Base-by-base conservation (phyloP, 2,113 vertebrate species). In the Erythrolamprus reginae region DNA sequence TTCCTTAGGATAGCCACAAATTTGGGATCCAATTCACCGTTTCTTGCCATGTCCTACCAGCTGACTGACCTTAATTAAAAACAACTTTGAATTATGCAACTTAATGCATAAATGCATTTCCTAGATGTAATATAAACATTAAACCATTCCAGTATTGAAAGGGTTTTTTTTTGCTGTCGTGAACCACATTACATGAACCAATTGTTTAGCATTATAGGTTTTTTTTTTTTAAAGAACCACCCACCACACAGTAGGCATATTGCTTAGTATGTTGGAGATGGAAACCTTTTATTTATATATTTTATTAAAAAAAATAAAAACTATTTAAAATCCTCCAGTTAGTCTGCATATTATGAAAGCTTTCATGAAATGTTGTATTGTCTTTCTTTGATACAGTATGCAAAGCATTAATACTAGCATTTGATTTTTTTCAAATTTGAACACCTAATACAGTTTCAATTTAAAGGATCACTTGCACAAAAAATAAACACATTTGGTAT, bases 401-500 rank as follows among this genome's bases (percentile, higher is more conserved):
- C 90, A 95, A 96, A 96, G 95, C 95, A 96, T 94, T 91, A 93
- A 95, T 94, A 92, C 92, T 92, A 96, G 94, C 94, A 96, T 92
- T 94, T 93, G 91, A 96, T 94, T 92, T 93, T 45, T 90, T 88
- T 86, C 94, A 97, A 97, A 97, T 97, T 97, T 97, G 97, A 97
- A 97, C 97, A 97, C 96, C 97, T 97, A 97, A 96, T 97, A 97
- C 97, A 96, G 96, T 97, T 97, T 95, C 97, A 96, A 97, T 97
- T 95, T 97, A 95, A 97, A 97, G 97, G 96, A 97, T 97, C 97
- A 97, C 97, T 97, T 95, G 96, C 97, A 98, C 97, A 98, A 98
- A 97, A 97, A 98, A 98, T 98, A 98, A 98, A 97, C 96, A 97
- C 97, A 98, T 97, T 97, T 97, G 96, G 97, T 98, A 98, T 97